Evolutionary conservation across 2,797 vertebrate species (phyloP), one percentile per base, ranked within the genome.

Genomic region (Clamator glandarius): DNA sequence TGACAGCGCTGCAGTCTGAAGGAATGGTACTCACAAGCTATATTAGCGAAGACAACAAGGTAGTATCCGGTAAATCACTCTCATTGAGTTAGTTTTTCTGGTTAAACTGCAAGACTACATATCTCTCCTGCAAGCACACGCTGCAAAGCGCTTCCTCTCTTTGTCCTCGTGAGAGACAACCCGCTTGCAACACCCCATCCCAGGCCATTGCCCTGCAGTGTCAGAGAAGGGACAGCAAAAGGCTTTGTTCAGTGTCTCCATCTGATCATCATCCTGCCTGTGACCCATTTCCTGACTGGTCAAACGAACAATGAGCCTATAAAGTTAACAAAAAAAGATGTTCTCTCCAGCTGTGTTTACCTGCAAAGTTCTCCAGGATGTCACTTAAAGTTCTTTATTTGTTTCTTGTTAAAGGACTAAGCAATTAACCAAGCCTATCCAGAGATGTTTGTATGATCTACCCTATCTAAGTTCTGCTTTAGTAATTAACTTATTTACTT

Each of bases 261-360:
- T 92, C 79, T 90, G 91, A 96, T 79, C 62, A 86, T 92, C 73
- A 92, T 92, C 95, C 90, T 95, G 95, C 82, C 84, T 94, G 46
- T 95, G 94, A 95, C 87, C 92, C 70, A 81, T 70, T 96, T 96
- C 95, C 96, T 96, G 93, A 94, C 87, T 48, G 90, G 82, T 31
- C 86, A 90, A 59, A 86, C 31, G 93, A 96, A 97, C 96, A 96
- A 97, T 96, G 84, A 91, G 62, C 31, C 92, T 81, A 92, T 75
- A 89, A 96, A 94, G 61, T 59, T 76, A 73, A 92, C 72, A 94
- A 78, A 81, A 94, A 89, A 50, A 85, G 16, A 95, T 84, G 79
- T 88, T 95, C 76, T 81, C 82, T 69, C 89, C 95, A 96, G 95
- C 94, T 96, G 95, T 95, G 94, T 96, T 96, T 94, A 94, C 84